Conservation (phyloP, 2,888 invertebrate species). For the Stenodera caucasica region DNA sequence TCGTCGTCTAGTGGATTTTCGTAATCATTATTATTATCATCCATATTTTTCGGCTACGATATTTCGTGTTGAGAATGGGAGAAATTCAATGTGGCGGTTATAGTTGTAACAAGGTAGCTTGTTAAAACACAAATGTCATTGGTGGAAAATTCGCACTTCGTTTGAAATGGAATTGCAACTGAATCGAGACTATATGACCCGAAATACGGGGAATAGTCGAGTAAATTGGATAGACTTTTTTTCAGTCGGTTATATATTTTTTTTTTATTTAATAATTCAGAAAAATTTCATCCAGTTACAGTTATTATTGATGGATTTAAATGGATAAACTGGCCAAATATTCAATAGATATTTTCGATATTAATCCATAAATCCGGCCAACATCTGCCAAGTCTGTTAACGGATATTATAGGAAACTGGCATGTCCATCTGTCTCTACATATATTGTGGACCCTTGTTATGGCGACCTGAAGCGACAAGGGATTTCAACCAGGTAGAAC, state of each 20-base stretch:
- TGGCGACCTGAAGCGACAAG: constrained; percentile 29
- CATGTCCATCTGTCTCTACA: background rate
- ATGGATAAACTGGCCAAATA: background rate
- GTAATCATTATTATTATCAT: too few relatives aligned
- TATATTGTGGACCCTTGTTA: constrained; percentile 27
- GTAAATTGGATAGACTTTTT: background rate
- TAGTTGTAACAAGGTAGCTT: constrained; percentile 17
- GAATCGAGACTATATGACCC: background rate
- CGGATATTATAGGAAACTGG: constrained; percentile 4
- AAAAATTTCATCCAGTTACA: too few relatives aligned
- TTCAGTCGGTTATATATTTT: too few relatives aligned
- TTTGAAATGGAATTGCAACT: constrained; percentile 1
- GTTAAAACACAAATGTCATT: constrained; percentile 22
- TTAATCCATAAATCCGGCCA: constrained; percentile 27
- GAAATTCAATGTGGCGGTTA: background rate
- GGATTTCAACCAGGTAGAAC: constrained; percentile 24
- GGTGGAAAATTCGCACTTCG: constrained; percentile 19
- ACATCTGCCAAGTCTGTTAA: constrained; percentile 27
- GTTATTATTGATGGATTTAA: background rate
- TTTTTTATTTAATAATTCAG: background rate
- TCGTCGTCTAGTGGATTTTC: too few relatives aligned
- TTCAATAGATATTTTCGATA: constrained; percentile 18
- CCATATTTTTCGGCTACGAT: background rate
- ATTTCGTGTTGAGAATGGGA: background rate
- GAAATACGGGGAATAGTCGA: background rate